A percentile compares a stretch with the other conserved stretches of the same genome.
phyloP scores from a whole-genome alignment of 2,888 invertebrate genomes.

The Pristionchus fissidentatus region DNA sequence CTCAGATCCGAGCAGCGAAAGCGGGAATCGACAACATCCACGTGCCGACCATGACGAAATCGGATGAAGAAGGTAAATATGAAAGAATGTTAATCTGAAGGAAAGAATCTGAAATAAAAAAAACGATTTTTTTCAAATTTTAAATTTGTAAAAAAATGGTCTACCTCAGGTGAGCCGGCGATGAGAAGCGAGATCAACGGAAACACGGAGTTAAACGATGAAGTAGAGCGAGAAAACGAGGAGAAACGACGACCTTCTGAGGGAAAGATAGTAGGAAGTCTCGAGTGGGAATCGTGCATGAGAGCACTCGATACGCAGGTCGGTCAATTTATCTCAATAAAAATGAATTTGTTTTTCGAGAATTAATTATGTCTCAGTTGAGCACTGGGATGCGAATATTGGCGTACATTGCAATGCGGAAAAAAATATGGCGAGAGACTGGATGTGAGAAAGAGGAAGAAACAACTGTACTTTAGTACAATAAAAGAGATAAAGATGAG shows the following conservation, averaged over 20 bases:
- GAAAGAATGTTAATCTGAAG: background rate
- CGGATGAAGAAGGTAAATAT: background rate
- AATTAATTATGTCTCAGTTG: no score
- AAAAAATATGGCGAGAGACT: no score
- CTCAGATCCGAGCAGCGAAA: slow-evolving; percentile 17
- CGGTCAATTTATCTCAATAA: no score
- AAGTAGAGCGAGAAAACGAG: background rate
- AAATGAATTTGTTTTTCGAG: no score
- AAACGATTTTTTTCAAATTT: background rate
- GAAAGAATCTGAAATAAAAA: background rate
- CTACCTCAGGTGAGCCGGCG: background rate
- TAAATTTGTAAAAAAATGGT: background rate
- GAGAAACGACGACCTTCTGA: background rate
- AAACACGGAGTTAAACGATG: slow-evolving; percentile 5
- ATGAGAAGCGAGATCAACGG: slow-evolving; percentile 8
- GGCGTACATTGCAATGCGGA: background rate
- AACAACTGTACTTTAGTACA: no score
- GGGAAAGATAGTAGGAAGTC: background rate
- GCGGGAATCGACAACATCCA: background rate
- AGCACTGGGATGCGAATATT: no score
- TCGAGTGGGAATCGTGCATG: slow-evolving; percentile 18
- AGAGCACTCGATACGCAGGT: background rate
- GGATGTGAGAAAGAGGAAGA: background rate
- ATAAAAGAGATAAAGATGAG: no score
- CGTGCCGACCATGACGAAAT: background rate